These are phyloP conservation scores for Dendronephthya gigantea DNA, from an alignment of 64 coral and sea anemone genomes.

Conservation along the genomic window DNA sequence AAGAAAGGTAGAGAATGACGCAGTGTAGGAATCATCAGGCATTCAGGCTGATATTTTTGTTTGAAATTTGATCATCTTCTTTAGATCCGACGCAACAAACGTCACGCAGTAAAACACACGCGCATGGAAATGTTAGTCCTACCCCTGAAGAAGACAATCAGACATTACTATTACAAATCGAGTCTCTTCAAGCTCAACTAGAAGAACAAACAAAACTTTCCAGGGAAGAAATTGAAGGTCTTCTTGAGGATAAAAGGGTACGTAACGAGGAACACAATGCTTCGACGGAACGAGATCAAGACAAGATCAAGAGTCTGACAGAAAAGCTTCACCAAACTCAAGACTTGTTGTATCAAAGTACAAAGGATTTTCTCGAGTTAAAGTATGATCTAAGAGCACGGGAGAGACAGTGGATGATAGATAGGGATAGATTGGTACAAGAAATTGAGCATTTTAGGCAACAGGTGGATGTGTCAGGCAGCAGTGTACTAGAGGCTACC, in stretches of 20 bases:
- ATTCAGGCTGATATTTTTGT: no score
- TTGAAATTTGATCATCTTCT: neutral
- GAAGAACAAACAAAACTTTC: conserved; percentile 88
- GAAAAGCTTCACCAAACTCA: conserved; percentile 82
- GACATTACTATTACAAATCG: conserved; percentile 86
- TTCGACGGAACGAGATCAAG: conserved; percentile 78
- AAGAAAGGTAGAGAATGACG: conserved; percentile 47
- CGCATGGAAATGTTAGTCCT: neutral
- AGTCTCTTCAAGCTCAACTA: conserved; percentile 78
- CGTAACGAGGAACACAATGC: conserved; percentile 89
- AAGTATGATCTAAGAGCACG: conserved; percentile 93
- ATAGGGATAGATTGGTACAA: conserved; percentile 62
- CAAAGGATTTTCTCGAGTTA: conserved; percentile 92
- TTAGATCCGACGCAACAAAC: neutral
- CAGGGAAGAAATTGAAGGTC: conserved; percentile 69
- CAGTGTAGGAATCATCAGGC: no score
- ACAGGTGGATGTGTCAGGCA: conserved; percentile 65
- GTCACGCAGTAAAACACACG: neutral
- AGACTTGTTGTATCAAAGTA: conserved; percentile 93
- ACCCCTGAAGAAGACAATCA: conserved; percentile 51
- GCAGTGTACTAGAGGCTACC: conserved; percentile 61
- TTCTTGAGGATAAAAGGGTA: conserved; percentile 76
- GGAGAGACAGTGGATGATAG: conserved; percentile 97
- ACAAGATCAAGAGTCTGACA: conserved; percentile 87
- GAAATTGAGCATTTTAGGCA: conserved; percentile 85